Evolutionary conservation across 2,113 vertebrate genomes (phyloP), one percentile per base, ranked within the genome.

Genomic region (Bothrops jararaca): DNA sequence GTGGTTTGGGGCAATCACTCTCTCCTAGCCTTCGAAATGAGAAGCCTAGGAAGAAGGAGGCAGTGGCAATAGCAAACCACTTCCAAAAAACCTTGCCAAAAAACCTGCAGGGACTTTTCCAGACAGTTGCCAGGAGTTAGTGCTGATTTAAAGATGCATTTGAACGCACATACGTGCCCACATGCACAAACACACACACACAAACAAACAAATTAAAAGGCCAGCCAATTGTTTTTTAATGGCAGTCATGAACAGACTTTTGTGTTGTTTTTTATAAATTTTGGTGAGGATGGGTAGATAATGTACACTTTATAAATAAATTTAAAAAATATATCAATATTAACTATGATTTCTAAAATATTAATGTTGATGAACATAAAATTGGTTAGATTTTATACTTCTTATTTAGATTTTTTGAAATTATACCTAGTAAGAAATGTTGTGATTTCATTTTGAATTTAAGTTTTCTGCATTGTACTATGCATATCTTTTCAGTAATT

Each of bases 131-230:
- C 64, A 74, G 15, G 13, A 34, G n/a, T 74, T 34, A 74, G 2
- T 6, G 13, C 64, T 74, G n/a, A 74, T 15, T 74, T 74, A 34
- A 34, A 74, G 64, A 29, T 3, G 12, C 24, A 64, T 1, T 3
- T 29, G 29, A n/a, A 69, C 1, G 1, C 60, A 69, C 60, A n/a
- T 11, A 29, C 10, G 10, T 29, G 58, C 10, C 0, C 58, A 11
- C 0, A 1, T 3, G 24, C 24, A 1, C 9, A 0, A 23, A 1
- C 57, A 1, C 23, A 60, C 23, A 26, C 58, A 60, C 11, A 13
- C 26, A 69, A 10, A 69, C 5, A 39, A 15, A 20, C 3, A 56
- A 56, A 56, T 54, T 56, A 56, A 34, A 80, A 80, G 69, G 18
- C 34, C 34, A 80, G 34, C 6, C 15, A 39, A 10, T 80, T 80